Evolutionary conservation across 2,797 vertebrate species (phyloP).

Genomic region (Mus caroli): DNA sequence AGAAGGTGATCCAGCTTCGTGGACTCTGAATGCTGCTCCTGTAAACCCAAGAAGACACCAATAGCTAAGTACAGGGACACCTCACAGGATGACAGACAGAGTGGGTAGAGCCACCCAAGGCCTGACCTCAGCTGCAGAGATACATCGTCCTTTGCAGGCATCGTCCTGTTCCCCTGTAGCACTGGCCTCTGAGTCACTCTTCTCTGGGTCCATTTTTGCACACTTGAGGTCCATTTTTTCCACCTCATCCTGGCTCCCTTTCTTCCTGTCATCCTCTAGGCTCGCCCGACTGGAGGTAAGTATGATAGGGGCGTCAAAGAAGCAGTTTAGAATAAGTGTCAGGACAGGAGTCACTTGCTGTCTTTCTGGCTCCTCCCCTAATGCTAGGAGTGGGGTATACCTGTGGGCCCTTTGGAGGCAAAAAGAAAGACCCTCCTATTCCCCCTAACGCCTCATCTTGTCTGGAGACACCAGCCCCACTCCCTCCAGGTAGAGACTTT

Average conservation of each 20-base stretch:
- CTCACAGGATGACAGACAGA: background rate
- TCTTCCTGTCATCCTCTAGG: constrained; percentile 19
- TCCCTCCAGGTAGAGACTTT: background rate
- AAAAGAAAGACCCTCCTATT: background rate
- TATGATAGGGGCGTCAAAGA: no score
- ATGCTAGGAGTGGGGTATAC: background rate
- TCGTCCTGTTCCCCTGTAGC: background rate
- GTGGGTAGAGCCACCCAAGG: background rate
- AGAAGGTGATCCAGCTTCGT: constrained; percentile 10
- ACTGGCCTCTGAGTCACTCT: background rate
- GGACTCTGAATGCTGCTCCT: constrained; percentile 48
- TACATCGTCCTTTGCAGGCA: rapidly evolving
- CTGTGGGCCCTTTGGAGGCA: background rate
- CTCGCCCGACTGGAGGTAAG: constrained; percentile 39
- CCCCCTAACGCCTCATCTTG: no score
- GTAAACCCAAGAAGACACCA: constrained; percentile 21
- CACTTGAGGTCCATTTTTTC: rapidly evolving
- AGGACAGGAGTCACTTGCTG: no score
- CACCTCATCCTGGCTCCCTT: background rate
- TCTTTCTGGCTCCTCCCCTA: background rate
- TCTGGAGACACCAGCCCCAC: background rate
- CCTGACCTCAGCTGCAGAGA: constrained; percentile 54
- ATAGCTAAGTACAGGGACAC: background rate
- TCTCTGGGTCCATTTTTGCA: background rate
- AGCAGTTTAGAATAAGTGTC: background rate